Percentiles rank a stretch among this genome's conserved stretches.
Evolutionary conservation across 2,888 invertebrate species (phyloP).

Genomic region (Arrhopalites spinosus): DNA sequence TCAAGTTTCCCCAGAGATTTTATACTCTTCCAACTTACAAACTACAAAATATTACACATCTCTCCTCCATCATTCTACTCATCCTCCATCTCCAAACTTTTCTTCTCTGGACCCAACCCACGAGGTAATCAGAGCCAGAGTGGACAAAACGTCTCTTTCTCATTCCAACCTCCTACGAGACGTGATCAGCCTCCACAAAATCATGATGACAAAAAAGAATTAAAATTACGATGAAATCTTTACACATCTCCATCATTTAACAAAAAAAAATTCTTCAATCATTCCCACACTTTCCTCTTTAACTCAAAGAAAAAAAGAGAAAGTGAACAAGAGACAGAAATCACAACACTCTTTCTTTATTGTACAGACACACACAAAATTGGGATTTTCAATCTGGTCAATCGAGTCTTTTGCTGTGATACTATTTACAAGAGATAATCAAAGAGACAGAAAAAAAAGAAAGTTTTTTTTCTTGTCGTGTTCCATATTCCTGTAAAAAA

Average conservation of each 20-base stretch:
- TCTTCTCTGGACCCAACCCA: too few species aligned
- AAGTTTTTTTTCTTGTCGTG: neutral
- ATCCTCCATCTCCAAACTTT: neutral
- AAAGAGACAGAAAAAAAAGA: neutral
- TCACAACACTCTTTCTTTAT: neutral
- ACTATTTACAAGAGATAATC: conserved; percentile 1
- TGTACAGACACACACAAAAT: neutral
- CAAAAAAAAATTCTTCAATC: neutral
- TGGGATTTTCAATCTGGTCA: neutral
- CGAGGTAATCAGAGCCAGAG: neutral
- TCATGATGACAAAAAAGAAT: neutral
- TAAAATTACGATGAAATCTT: neutral
- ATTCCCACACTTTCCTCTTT: neutral
- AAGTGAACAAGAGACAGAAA: neutral
- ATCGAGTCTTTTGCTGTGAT: conserved; percentile 3
- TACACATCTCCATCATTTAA: neutral
- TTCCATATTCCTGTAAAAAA: neutral
- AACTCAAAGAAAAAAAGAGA: neutral
- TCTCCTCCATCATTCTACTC: too few species aligned
- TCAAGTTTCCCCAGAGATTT: conserved; percentile 26
- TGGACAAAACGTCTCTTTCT: neutral
- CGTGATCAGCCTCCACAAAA: neutral
- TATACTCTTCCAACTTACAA: too few species aligned
- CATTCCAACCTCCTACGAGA: neutral
- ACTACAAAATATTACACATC: too few species aligned